Conservation (phyloP, 2,797 vertebrate species). For the Girardinus metallicus region DNA sequence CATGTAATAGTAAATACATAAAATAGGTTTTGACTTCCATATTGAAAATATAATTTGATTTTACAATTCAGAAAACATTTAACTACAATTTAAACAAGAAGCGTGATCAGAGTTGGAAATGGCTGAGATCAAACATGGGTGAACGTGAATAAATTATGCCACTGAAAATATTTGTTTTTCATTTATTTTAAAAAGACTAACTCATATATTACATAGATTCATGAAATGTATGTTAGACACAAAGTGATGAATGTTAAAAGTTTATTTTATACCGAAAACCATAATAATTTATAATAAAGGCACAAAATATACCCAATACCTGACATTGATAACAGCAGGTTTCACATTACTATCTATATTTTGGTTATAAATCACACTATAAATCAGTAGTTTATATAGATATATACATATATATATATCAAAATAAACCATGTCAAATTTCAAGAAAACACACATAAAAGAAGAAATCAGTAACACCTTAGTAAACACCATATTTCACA, state of each 20-base stretch:
- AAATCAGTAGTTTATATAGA: too few species aligned
- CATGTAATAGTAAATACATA: background rate
- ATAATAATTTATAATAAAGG: too few species aligned
- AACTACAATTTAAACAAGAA: background rate
- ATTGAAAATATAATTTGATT: background rate
- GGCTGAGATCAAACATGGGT: background rate
- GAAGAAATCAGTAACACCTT: background rate
- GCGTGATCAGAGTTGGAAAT: background rate
- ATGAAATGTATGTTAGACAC: background rate
- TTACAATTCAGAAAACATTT: background rate
- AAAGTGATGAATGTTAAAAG: background rate
- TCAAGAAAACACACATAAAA: background rate
- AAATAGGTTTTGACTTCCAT: background rate
- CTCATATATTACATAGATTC: too few species aligned
- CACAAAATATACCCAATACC: too few species aligned
- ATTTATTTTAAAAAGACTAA: background rate
- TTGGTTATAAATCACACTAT: too few species aligned
- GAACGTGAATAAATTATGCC: background rate
- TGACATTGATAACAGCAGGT: too few species aligned
- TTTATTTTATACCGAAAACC: background rate
- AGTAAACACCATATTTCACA: background rate
- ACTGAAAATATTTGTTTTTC: background rate
- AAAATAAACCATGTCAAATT: background rate
- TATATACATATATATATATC: too few species aligned
- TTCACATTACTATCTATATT: too few species aligned